A percentile compares a stretch with the other conserved stretches of the same genome.
Conservation (phyloP, 53 echinoderm and acorn worm genomes). For the Actinopyga echinites region DNA sequence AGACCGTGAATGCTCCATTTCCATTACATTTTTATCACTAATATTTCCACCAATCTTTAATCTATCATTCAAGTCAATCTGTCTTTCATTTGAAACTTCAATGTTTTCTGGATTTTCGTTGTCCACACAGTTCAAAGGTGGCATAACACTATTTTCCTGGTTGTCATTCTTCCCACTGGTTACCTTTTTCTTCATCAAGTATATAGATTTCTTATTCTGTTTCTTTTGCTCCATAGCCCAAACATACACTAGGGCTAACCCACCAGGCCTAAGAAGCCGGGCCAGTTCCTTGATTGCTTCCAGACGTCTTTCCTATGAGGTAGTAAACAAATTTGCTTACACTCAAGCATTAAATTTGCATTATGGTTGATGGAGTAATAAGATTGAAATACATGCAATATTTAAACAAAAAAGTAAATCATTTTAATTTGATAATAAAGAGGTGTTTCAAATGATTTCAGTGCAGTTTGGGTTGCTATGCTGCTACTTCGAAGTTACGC, state of each 20-base stretch:
- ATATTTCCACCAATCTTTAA: background rate
- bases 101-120: background rate
- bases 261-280: slow-evolving; percentile 67
- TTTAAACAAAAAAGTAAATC: no score
- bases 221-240: slow-evolving; percentile 95
- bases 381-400: no score
- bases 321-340: background rate
- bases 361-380: no score
- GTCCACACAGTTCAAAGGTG: no score
- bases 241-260: slow-evolving; percentile 76
- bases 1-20: background rate
- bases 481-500: no score
- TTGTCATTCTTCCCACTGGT: no score
- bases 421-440: no score
- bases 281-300: slow-evolving; percentile 75
- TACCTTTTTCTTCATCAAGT: slow-evolving; percentile 57
- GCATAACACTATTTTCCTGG: no score
- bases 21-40: background rate
- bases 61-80: background rate
- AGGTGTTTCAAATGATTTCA: no score
- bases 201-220: slow-evolving; percentile 77
- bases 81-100: background rate
- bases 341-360: no score
- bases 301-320: slow-evolving; percentile 64
- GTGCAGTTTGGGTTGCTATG: no score